These are phyloP conservation scores for Bubo blakistoni DNA, from an alignment of 2,113 vertebrate genomes.

Conservation along the genomic window DNA sequence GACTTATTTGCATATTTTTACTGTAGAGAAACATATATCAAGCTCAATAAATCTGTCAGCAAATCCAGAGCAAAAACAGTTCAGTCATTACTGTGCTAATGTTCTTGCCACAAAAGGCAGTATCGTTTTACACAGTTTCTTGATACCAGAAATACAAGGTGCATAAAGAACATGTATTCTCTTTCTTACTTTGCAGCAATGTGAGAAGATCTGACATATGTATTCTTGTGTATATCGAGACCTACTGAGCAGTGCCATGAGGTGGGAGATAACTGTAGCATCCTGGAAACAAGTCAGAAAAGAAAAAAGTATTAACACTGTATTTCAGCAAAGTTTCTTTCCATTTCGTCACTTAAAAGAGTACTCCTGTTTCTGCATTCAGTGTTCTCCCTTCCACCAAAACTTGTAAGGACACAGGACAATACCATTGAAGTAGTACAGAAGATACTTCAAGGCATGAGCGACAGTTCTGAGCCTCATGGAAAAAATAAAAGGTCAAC, in stretches of 20 bases:
- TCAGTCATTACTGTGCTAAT: not conserved
- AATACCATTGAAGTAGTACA: not conserved
- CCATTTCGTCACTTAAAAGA: not conserved
- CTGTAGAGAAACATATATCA: not conserved
- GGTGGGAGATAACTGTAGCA: conserved; percentile 93
- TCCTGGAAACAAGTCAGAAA: conserved; percentile 77
- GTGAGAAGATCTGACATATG: conserved; percentile 98
- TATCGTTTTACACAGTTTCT: not conserved
- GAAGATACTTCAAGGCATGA: not conserved
- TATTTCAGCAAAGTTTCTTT: not conserved
- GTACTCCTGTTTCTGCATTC: not conserved
- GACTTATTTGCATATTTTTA: not conserved
- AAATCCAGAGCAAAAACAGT: not conserved
- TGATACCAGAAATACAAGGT: not conserved
- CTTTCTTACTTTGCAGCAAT: conserved; percentile 97
- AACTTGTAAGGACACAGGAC: not conserved
- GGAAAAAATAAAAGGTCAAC: not conserved
- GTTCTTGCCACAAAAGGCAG: not conserved
- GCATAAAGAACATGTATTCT: not conserved
- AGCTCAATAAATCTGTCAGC: not conserved
- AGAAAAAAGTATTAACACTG: conserved; percentile 11
- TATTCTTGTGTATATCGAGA: conserved; percentile 95
- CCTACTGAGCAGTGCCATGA: conserved; percentile 93
- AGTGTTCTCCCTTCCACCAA: not conserved
- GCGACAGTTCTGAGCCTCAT: not conserved